Conservation (phyloP, 1,140 invertebrate genomes). For the silkworm (Bombyx mori) region ASM3026992v2 NC_085123.1:13324001-13324500, state of each 20-base stretch:
- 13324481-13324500: slow-evolving; percentile 1
- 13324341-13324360: slow-evolving; percentile 9
- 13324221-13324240: neutral
- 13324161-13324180: neutral
- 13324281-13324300: slow-evolving; percentile 48
- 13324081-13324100: too few relatives aligned
- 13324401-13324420: slow-evolving; percentile 16
- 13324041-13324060: too few relatives aligned
- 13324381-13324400: slow-evolving; percentile 38
- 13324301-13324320: slow-evolving; percentile 48
- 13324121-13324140: too few relatives aligned
- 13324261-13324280: slow-evolving; percentile 28
- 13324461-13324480: too few relatives aligned
- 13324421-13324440: slow-evolving; percentile 13
- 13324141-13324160: neutral
- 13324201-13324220: neutral
- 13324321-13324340: slow-evolving; percentile 59
- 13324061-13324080: too few relatives aligned
- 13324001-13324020: too few relatives aligned
- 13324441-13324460: slow-evolving; percentile 3
- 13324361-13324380: slow-evolving; percentile 31
- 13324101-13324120: too few relatives aligned
- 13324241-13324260: slow-evolving; percentile 8
- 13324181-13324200: neutral
- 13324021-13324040: too few relatives aligned